Percentiles rank a stretch among this genome's conserved stretches.
phyloP scores from a whole-genome alignment of 2,113 vertebrate species.

The Gymnogyps californianus region DNA sequence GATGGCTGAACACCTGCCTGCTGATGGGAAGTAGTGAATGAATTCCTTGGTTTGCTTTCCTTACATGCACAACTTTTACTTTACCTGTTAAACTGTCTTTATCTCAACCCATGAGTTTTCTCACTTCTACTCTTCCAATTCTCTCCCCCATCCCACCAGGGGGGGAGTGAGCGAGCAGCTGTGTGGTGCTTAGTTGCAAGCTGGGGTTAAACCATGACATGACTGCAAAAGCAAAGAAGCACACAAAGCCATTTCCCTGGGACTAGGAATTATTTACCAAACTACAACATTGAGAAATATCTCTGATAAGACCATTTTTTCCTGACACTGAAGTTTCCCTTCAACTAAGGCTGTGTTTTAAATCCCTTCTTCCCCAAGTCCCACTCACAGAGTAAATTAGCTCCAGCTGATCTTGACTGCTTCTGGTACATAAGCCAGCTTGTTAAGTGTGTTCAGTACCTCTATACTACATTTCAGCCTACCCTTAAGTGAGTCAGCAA shows the following conservation, averaged over 20 bases:
- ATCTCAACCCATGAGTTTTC: too few species aligned
- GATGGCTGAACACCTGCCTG: too few species aligned
- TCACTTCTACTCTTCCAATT: too few species aligned
- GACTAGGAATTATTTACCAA: background rate
- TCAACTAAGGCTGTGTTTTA: background rate
- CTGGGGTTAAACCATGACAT: too few species aligned
- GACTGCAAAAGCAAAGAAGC: background rate
- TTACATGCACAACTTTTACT: too few species aligned
- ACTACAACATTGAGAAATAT: background rate
- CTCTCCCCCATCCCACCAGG: too few species aligned
- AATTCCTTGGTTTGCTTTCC: too few species aligned
- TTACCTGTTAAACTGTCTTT: too few species aligned
- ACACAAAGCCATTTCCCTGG: background rate
- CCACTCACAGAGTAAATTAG: background rate
- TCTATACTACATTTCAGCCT: background rate
- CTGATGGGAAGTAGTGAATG: too few species aligned
- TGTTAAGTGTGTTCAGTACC: background rate
- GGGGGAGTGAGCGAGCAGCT: too few species aligned
- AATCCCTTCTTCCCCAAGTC: background rate
- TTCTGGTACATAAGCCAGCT: background rate
- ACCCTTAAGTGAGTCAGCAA: background rate
- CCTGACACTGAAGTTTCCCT: background rate
- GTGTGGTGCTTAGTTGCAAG: too few species aligned
- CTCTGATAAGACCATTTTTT: background rate
- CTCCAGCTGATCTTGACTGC: background rate